Evolutionary conservation across 2,797 vertebrate genomes (phyloP).

Genomic region (Gambelia wislizenii): DNA sequence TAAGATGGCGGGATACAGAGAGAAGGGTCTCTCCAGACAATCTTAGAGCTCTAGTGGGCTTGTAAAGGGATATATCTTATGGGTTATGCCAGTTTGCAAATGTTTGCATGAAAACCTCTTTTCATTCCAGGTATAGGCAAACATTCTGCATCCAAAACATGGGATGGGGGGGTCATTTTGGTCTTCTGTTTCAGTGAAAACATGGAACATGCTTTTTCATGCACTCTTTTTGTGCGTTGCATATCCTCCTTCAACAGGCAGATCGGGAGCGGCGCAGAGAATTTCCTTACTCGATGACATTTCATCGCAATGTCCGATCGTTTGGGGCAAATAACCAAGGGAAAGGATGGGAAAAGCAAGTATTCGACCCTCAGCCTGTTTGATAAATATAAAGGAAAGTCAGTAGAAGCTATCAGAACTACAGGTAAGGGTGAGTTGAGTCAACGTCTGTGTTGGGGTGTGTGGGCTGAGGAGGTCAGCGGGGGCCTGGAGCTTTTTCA

Average conservation of each 20-base stretch:
- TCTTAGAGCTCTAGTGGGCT: too few relatives aligned
- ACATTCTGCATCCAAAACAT: too few relatives aligned
- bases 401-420: constrained; percentile 98
- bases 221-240: fast-evolving
- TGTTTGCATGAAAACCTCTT: background rate
- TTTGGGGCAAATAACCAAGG: constrained; percentile 99
- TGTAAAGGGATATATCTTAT: too few relatives aligned
- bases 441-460: background rate
- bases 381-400: constrained; percentile 99
- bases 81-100: too few relatives aligned
- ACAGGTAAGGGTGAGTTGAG: constrained; percentile 84
- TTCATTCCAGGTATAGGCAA: background rate
- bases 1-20: too few relatives aligned
- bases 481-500: too few relatives aligned
- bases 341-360: constrained; percentile 99
- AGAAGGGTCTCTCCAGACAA: too few relatives aligned
- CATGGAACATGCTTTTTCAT: too few relatives aligned
- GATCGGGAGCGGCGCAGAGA: constrained; percentile 93
- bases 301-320: constrained; percentile 99
- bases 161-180: background rate
- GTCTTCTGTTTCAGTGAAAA: background rate
- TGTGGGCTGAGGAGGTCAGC: background rate
- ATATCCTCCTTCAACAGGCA: constrained; percentile 80
- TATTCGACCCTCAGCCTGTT: constrained; percentile 99
- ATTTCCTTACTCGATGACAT: constrained; percentile 99